phyloP scores from a whole-genome alignment of 2,113 vertebrate genomes.

The Pogona vitticeps region DNA sequence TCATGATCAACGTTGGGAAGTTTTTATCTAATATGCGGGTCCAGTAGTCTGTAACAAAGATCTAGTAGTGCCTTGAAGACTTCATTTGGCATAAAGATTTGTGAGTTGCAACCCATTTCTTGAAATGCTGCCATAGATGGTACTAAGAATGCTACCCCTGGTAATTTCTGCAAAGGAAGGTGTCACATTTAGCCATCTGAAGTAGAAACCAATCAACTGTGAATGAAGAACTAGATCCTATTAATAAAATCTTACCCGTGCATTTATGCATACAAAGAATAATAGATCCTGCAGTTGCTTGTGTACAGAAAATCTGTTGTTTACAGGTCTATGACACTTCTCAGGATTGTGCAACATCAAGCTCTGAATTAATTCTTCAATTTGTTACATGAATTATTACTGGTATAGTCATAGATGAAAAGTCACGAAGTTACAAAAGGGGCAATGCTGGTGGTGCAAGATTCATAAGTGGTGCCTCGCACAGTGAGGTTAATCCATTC shows the following conservation, averaged over 20 bases:
- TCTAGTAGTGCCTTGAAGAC: too few relatives aligned
- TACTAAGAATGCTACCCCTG: too few relatives aligned
- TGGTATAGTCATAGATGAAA: constrained; percentile 7
- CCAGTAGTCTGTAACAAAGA: too few relatives aligned
- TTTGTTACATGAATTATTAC: constrained; percentile 31
- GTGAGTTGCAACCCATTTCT: too few relatives aligned
- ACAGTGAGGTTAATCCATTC: too few relatives aligned
- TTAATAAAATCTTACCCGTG: constrained; percentile 44
- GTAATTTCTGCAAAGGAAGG: too few relatives aligned
- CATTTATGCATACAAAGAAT: constrained; percentile 30
- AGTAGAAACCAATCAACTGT: constrained; percentile 61
- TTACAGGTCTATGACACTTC: constrained; percentile 63
- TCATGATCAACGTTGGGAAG: too few relatives aligned
- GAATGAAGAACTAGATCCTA: constrained; percentile 31
- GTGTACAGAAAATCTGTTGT: constrained; percentile 9
- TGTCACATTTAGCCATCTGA: too few relatives aligned
- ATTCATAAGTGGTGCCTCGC: too few relatives aligned
- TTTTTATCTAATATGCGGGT: too few relatives aligned
- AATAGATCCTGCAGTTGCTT: constrained; percentile 51
- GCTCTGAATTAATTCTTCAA: constrained; percentile 26
- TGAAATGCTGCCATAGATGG: too few relatives aligned
- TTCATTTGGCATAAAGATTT: too few relatives aligned
- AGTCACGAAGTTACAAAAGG: constrained; percentile 35
- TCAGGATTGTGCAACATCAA: constrained; percentile 48
- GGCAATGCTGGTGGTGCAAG: constrained; percentile 16